Evolutionary conservation across 2,888 invertebrate species (phyloP), one percentile per base, ranked within the genome.

Genomic region (Epirrhoe alternata): DNA sequence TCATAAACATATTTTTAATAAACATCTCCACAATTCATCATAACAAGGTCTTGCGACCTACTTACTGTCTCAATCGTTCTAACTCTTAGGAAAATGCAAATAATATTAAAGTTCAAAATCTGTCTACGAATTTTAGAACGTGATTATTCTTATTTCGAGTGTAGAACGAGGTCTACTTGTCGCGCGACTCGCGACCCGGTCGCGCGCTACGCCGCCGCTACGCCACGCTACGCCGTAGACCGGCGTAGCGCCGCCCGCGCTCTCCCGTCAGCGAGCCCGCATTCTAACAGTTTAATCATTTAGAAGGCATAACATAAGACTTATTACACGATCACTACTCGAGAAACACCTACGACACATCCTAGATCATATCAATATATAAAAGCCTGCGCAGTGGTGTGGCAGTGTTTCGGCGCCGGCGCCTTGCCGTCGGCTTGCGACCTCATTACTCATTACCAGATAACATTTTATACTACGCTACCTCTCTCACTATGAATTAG

Each of bases 351-450:
- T 92, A 92, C 92, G 84, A 87, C 87, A 90, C 89, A 91, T 92
- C 91, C 92, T 92, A 93, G 92, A 93, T 92, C 92, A 93, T 93
- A 93, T 93, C 86, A 92, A 92, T 92, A 92, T 92, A 92, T 87
- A 81, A 78, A 81, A 82, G 82, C 84, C 86, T 85, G 86, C 86
- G 82, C 5, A 42, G 38, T 84, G 81, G 81, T 83, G 84, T 85
- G 86, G 86, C 87, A 87, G 87, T 86, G 86, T 80, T 74, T n/a
- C n/a, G n/a, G n/a, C 74, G 81, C 77, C 79, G 80, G 80, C 82
- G 71, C 74, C 68, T 69, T 80, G 83, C 84, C 81, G 73, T 72
- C 70, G 83, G 81, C 85, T 84, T 84, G 86, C 79, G 81, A 12
- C 38, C 79, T 82, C 82, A 80, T 84, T 77, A 81, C 81, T 80